Conservation (phyloP, 2,888 invertebrate genomes). For the Eucriotettix oculatus region DNA sequence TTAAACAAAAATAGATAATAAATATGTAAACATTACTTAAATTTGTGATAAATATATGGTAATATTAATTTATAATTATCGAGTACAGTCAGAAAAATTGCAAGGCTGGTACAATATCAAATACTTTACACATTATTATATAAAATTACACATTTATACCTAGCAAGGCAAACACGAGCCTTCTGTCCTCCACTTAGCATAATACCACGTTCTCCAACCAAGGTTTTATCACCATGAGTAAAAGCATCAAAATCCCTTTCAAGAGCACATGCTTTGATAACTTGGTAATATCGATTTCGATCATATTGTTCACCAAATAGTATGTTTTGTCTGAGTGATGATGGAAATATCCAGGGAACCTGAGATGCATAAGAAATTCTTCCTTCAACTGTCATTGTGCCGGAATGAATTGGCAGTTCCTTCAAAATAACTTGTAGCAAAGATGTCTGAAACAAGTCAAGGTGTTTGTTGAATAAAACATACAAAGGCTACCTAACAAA, state of each 20-base stretch:
- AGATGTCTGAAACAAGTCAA: conserved; percentile 3
- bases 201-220: conserved; percentile 73
- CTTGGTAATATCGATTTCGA: conserved; percentile 23
- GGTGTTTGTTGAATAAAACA: not conserved
- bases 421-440: conserved; percentile 25
- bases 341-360: conserved; percentile 29
- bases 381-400: conserved; percentile 22
- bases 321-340: conserved; percentile 33
- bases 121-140: no score
- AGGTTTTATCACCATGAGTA: conserved; percentile 63
- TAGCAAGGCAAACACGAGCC: conserved; percentile 40
- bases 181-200: conserved; percentile 79
- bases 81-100: no score
- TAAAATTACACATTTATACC: conserved; percentile 20
- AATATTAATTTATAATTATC: no score
- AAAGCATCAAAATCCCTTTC: conserved; percentile 53
- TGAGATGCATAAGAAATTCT: conserved; percentile 22
- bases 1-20: not conserved
- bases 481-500: no score
- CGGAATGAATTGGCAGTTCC: conserved; percentile 27
- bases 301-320: conserved; percentile 30
- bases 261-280: conserved; percentile 23
- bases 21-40: not conserved
- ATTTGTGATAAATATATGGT: no score
- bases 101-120: no score